phyloP scores from a whole-genome alignment of 2,113 vertebrate genomes.

The Xiphophorus hellerii region DNA sequence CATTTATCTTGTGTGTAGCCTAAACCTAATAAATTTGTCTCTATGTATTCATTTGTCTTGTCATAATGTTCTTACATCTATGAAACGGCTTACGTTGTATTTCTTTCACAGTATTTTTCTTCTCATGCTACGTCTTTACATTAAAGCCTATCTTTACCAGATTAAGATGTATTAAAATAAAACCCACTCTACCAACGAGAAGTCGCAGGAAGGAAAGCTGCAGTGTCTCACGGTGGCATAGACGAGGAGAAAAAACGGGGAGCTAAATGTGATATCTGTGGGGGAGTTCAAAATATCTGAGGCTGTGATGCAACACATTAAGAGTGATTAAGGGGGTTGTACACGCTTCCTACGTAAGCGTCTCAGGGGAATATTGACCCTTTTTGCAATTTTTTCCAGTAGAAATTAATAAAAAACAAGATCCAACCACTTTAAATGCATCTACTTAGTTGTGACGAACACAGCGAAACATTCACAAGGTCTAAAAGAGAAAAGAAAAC shows the following conservation, averaged over 20 bases:
- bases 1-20: not conserved
- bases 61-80: conserved; percentile 9
- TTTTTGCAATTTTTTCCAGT: not conserved
- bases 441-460: not conserved
- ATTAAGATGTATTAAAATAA: not conserved
- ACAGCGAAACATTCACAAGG: not conserved
- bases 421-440: not conserved
- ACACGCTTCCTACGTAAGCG: not conserved
- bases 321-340: not conserved
- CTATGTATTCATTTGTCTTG: conserved; percentile 6
- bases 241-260: not conserved
- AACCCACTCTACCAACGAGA: not conserved
- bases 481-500: not conserved
- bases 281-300: not conserved
- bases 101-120: not conserved
- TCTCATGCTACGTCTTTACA: conserved; percentile 6
- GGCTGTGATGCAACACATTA: not conserved
- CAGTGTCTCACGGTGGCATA: not conserved
- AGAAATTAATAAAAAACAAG: not conserved
- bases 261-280: not conserved
- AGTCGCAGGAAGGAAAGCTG: not conserved
- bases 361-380: not conserved
- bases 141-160: not conserved
- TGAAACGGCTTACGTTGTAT: conserved; percentile 5
- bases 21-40: conserved; percentile 1